Evolutionary conservation across 1,140 invertebrate genomes (phyloP).

Genomic region (Polypedilum vanderplanki): DNA sequence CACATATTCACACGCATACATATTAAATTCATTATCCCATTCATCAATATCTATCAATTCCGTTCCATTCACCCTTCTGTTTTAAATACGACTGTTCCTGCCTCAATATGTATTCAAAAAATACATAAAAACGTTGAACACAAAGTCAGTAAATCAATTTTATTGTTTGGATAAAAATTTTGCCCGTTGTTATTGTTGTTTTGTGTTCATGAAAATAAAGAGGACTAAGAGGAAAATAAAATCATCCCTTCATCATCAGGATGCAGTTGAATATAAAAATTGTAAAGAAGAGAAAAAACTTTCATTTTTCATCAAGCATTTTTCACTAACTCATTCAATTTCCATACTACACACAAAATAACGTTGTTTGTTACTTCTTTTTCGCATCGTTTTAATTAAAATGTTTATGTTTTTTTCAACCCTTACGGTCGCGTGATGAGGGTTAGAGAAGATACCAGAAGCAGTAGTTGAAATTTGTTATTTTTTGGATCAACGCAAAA

Average conservation of each 20-base stretch:
- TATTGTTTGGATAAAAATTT: conserved; percentile 23
- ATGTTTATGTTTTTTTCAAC: conserved; percentile 15
- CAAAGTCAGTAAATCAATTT: conserved; percentile 27
- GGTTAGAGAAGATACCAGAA: neutral
- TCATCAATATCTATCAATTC: neutral
- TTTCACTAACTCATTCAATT: neutral
- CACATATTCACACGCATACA: no score
- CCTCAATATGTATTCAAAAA: neutral
- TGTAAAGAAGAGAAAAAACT: neutral
- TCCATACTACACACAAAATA: neutral
- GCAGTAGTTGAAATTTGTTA: neutral
- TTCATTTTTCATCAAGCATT: neutral
- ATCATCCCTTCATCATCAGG: neutral
- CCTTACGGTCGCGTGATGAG: neutral
- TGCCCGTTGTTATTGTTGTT: neutral
- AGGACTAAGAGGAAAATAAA: neutral
- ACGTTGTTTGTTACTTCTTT: neutral
- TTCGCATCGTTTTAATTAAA: conserved; percentile 26
- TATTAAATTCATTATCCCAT: neutral
- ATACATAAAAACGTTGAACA: neutral
- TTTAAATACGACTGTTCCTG: neutral
- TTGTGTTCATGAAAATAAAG: neutral
- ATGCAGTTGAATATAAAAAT: conserved; percentile 2
- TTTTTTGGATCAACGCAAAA: neutral
- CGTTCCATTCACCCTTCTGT: neutral